These are phyloP conservation scores for Cavia aperea DNA, from an alignment of 2,113 vertebrate species.

Conservation along the genomic window DNA sequence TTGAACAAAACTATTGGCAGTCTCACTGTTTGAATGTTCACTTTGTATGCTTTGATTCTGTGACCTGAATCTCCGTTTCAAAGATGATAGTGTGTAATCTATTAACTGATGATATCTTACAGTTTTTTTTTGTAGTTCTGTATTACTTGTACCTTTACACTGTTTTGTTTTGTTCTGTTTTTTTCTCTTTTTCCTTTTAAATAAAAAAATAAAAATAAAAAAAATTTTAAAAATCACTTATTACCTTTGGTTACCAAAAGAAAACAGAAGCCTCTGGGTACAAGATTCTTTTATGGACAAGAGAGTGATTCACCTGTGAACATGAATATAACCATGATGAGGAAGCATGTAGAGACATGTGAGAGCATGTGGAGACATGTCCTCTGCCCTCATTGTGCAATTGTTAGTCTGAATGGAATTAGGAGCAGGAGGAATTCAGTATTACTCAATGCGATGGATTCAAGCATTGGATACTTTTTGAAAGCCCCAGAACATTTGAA, in stretches of 20 bases:
- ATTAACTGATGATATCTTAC: too few relatives aligned
- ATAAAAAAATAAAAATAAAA: too few relatives aligned
- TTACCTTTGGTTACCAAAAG: background rate
- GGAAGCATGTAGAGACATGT: background rate
- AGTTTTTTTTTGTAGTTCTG: too few relatives aligned
- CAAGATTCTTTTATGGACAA: background rate
- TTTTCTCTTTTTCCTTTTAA: too few relatives aligned
- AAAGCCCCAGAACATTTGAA: constrained; percentile 19
- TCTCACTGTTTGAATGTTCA: too few relatives aligned
- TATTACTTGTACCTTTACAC: too few relatives aligned
- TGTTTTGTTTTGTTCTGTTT: too few relatives aligned
- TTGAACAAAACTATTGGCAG: too few relatives aligned
- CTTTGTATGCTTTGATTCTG: too few relatives aligned
- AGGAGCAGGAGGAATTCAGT: background rate
- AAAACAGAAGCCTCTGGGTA: background rate
- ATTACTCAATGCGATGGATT: background rate
- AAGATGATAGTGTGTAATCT: too few relatives aligned
- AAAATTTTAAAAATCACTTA: background rate
- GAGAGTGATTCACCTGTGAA: background rate
- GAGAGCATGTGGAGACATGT: background rate
- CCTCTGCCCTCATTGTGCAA: background rate
- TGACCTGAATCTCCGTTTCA: too few relatives aligned
- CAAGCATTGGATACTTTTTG: background rate
- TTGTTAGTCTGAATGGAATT: background rate
- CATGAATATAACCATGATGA: background rate